phyloP scores from a whole-genome alignment of 2,113 vertebrate genomes.

The Dunckerocampus dactyliophorus region DNA sequence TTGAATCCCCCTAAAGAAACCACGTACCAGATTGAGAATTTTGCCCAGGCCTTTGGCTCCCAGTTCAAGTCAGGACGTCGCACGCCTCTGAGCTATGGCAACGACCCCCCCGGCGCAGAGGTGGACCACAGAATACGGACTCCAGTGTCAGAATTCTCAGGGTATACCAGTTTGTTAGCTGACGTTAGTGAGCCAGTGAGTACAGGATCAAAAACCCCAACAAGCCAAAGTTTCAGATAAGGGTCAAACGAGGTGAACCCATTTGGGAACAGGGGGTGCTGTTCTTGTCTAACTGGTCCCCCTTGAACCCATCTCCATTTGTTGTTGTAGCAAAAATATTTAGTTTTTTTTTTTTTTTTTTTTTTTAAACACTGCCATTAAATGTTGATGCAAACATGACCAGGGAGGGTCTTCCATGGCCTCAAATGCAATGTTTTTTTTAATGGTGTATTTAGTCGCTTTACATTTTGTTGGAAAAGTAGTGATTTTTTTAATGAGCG shows the following conservation, averaged over 20 bases:
- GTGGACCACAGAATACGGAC: conserved; percentile 95
- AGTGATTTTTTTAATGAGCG: conserved; percentile 79
- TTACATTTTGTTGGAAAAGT: conserved; percentile 85
- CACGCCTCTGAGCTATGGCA: conserved; percentile 90
- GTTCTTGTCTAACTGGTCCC: conserved; percentile 49
- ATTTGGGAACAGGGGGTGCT: conserved; percentile 66
- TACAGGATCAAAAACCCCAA: conserved; percentile 97
- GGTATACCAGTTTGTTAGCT: conserved; percentile 99
- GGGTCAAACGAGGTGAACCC: conserved; percentile 76
- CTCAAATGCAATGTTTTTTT: conserved; percentile 93
- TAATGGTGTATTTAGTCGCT: conserved; percentile 85
- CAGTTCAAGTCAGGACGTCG: conserved; percentile 97
- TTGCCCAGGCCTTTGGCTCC: conserved; percentile 98
- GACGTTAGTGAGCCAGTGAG: conserved; percentile 97
- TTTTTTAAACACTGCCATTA: conserved; percentile 95
- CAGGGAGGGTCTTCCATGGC: conserved; percentile 94
- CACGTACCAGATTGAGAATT: conserved; percentile 99
- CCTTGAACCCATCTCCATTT: conserved; percentile 65
- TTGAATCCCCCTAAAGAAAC: conserved; percentile 91
- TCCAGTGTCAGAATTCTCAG: conserved; percentile 99
- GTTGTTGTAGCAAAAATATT: conserved; percentile 80
- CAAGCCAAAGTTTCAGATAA: conserved; percentile 99
- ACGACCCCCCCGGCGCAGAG: conserved; percentile 84
- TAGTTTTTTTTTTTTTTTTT: conserved; percentile 18
- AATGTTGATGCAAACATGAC: conserved; percentile 94